These are phyloP conservation scores for Plecotus auritus DNA, from an alignment of 2,113 vertebrate genomes.

Conservation along the genomic window DNA sequence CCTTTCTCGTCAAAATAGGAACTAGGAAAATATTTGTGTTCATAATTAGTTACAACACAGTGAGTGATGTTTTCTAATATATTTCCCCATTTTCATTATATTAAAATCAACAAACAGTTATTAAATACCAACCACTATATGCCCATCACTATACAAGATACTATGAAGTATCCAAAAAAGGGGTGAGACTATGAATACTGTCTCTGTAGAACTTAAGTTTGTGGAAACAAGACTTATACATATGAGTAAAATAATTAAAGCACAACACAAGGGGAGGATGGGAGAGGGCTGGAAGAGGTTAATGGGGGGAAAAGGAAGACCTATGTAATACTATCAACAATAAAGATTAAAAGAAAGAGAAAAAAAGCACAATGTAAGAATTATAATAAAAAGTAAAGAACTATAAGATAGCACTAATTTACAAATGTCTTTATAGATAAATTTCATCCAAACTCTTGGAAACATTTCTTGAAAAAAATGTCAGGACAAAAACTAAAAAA, in stretches of 20 bases:
- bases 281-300: too few species aligned
- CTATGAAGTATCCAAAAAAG: background rate
- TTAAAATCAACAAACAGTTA: slow-evolving; percentile 17
- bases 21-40: slow-evolving; percentile 76
- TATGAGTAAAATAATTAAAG: slow-evolving; percentile 7
- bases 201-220: background rate
- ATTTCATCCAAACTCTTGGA: background rate
- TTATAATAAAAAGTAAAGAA: background rate
- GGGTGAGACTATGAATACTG: background rate
- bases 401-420: background rate
- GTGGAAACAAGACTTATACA: background rate
- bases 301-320: too few species aligned
- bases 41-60: slow-evolving; percentile 10
- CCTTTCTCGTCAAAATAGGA: slow-evolving; percentile 99
- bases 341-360: too few species aligned
- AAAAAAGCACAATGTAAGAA: too few species aligned
- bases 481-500: background rate
- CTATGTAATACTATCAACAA: too few species aligned
- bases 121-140: background rate
- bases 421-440: background rate
- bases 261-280: background rate
- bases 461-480: background rate
- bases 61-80: background rate
- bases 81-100: slow-evolving; percentile 17
- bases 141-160: background rate